Base-by-base conservation (phyloP, 2,888 invertebrate genomes). In the Tetragonula carbonaria region DNA sequence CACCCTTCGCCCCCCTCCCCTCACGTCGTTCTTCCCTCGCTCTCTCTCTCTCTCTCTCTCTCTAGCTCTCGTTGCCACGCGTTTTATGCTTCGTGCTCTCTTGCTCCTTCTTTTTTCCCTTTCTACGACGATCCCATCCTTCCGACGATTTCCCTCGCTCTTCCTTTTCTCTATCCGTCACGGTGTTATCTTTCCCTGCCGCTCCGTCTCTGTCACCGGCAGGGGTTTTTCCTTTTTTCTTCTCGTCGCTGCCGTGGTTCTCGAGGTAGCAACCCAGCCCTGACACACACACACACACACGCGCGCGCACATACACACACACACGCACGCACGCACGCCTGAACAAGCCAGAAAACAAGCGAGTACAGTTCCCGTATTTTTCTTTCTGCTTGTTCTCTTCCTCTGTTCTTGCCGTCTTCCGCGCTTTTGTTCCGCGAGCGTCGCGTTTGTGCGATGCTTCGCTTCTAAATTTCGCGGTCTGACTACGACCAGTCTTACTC, bases 161-260 rank as follows among this genome's bases (percentile, higher is more conserved):
- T 87, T 87, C 67, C 84, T 85, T 84, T 75, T 85, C 78, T 82
- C 78, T 85, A 82, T 74, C 79, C 75, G 74, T 68, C 86, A 66
- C 80, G 78, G 70, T 80, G 82, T 77, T 73, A 78, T 80, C 65
- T 79, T 78, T 82, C 76, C 74, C 73, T 86, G 57, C 66, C 68
- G 65, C 78, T 63, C 80, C 80, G 73, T 80, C 80, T 79, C 76
- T 74, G 76, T 78, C 74, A 67, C 84, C 75, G 83, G 45, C 1
- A 45, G 45, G 11, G 0, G 45, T 8, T 45, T 8, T 45, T 45
- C 87, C 80, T 80, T 84, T 83, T 82, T 74, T 75, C 89, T 86
- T 79, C 68, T 53, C 45, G 59, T 76, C 78, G 82, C 74, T 71
- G 8, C 8, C 78, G 70, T 79, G 83, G 82, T 45, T 38, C 71